Percentiles rank a stretch among this genome's conserved stretches.
These are phyloP conservation scores for Aspidoscelis tigris DNA, from an alignment of 2,113 vertebrate species.

Conservation along the genomic window DNA sequence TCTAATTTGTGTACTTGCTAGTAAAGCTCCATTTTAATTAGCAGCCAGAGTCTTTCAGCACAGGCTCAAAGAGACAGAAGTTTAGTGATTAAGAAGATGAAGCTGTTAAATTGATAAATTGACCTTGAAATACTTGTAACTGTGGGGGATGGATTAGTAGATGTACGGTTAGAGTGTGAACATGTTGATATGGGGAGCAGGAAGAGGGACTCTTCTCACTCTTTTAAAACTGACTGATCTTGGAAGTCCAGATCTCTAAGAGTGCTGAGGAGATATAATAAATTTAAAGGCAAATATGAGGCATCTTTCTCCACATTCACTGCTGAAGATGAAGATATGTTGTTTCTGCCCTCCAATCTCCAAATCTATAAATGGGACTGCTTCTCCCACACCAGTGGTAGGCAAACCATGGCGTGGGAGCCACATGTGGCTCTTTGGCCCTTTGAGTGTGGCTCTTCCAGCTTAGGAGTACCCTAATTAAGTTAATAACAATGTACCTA, in stretches of 20 bases:
- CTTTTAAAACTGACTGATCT: slow-evolving; percentile 46
- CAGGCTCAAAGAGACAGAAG: slow-evolving; percentile 92
- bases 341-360: background rate
- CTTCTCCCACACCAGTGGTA: background rate
- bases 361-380: background rate
- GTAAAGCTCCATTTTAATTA: slow-evolving; percentile 96
- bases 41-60: slow-evolving; percentile 89
- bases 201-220: slow-evolving; percentile 53
- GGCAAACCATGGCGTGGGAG: too few species aligned
- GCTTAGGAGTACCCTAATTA: too few species aligned
- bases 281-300: slow-evolving; percentile 42
- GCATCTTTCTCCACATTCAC: background rate
- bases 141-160: slow-evolving; percentile 80
- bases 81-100: slow-evolving; percentile 96
- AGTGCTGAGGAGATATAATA: slow-evolving; percentile 47
- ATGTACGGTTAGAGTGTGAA: slow-evolving; percentile 70
- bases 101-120: slow-evolving; percentile 93
- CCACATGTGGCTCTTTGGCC: too few species aligned
- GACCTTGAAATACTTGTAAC: slow-evolving; percentile 90
- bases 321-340: too few species aligned
- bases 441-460: too few species aligned
- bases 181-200: slow-evolving; percentile 47
- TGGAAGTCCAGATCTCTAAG: slow-evolving; percentile 34
- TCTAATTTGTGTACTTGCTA: slow-evolving; percentile 96
- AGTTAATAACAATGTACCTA: too few species aligned